phyloP scores from a whole-genome alignment of 2,888 invertebrate genomes.

The Nomada fucata region DNA sequence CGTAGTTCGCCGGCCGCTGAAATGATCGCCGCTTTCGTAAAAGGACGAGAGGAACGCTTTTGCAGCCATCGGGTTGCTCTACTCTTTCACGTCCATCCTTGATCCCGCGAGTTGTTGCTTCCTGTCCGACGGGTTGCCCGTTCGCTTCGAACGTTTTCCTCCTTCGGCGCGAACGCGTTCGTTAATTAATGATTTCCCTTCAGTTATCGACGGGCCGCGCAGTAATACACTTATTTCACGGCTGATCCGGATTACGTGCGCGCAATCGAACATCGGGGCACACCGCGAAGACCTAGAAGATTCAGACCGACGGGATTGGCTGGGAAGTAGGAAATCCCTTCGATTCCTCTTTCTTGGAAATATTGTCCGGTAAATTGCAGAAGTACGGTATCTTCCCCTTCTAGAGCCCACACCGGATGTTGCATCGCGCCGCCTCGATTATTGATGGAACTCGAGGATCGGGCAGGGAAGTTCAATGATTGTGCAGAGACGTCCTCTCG shows the following conservation, averaged over 20 bases:
- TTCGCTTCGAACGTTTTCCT: neutral
- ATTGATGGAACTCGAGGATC: neutral
- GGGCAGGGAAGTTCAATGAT: neutral
- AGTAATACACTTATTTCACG: constrained; percentile 12
- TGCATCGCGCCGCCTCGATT: neutral
- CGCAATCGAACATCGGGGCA: constrained; percentile 1
- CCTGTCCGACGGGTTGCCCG: neutral
- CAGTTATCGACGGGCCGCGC: constrained; percentile 4
- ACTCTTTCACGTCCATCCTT: neutral
- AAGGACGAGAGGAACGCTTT: constrained; percentile 23
- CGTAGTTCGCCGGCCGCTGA: constrained; percentile 12
- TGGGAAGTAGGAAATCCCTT: constrained; percentile 18
- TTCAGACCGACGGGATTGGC: neutral
- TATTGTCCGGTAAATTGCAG: neutral
- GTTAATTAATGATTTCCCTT: constrained; percentile 44
- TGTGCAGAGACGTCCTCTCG: neutral
- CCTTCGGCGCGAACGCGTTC: neutral
- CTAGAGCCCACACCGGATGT: neutral
- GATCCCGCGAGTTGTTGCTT: constrained; percentile 9
- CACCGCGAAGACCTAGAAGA: constrained; percentile 18
- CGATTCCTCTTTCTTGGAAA: constrained; percentile 24
- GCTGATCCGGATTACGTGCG: constrained; percentile 13
- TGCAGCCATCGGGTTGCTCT: neutral
- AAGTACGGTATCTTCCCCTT: neutral
- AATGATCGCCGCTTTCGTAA: constrained; percentile 35